Evolutionary conservation across 2,888 invertebrate species (phyloP), one percentile per base, ranked within the genome.

Genomic region (Conops quadrifasciatus): DNA sequence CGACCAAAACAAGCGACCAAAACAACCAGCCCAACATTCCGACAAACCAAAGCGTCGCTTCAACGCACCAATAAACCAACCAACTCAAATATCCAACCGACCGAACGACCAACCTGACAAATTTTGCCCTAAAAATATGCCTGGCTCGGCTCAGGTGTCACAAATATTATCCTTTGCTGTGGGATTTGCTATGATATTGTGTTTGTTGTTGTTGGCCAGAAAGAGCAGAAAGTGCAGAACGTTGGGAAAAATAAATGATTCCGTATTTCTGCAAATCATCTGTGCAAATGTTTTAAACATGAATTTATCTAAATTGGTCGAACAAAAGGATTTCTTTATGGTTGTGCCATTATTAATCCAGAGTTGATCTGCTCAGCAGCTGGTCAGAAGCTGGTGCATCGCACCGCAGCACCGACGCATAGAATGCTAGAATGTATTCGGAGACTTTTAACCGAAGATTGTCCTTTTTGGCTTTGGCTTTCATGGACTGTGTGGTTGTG

Each of bases 231-330:
- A 5, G 4, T 16, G 19, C 4, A n/a, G 49, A 3, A 3, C 11
- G 49, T 49, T 49, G 49, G 49, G 58, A 28, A 58, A 28, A 24
- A 28, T 58, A 9, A 58, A 58, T 58, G 4, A 36, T 53, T 30
- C 11, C 15, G n/a, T 60, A 60, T 51, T 58, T 67, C 56, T 58
- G 58, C 26, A 45, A 67, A 67, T 58, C 67, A 47, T 67, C 56
- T 67, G 24, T 21, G 9, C 19, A 59, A 67, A 45, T 43, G n/a
- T 45, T 67, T 67, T 58, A 24, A 56, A 58, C 45, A 26, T 19
- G 43, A 67, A 59, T 67, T 67, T 59, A 47, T 58, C 67, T 28
- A 67, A 67, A 67, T 59, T 24, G 67, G 26, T 58, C 58, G 47
- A 67, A 67, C 67, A 67, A 67, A 67, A 19, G 67, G 45, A 28